Base-by-base conservation (phyloP, 2,888 invertebrate genomes). In the Epinotia ramella region DNA sequence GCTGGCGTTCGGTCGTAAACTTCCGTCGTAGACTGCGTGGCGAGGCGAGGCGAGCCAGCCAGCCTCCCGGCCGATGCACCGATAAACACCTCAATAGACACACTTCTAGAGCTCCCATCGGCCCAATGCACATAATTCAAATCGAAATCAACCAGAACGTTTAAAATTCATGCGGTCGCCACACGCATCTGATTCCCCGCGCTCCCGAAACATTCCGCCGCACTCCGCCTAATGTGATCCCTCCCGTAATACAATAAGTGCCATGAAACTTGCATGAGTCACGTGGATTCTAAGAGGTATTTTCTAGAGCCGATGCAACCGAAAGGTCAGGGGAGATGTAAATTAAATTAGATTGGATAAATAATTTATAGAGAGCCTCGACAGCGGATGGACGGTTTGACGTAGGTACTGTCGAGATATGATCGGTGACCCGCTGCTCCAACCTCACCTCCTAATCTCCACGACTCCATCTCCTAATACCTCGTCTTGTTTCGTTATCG, bases 341-440 rank as follows among this genome's bases (percentile, higher is more conserved):
- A 93, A 94, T 93, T 93, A 92, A 92, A 93, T 94, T 93, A 93
- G 91, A 91, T 90, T 90, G 88, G 88, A 93, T 91, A 91, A 92
- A 92, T 94, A 92, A 92, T 93, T 90, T 89, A 89, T 91, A 90
- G 89, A 87, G 75, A 75, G 80, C 84, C 89, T 88, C 90, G 92
- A 93, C 91, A 88, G 84, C 82, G 85, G 92, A 91, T 86, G 89
- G 92, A 92, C 92, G 92, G 90, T 82, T 93, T 93, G 94, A 93
- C 94, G 92, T 88, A 76, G 76, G 76, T 76, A 84, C 86, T 84
- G 84, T 84, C 82, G 83, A 89, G 93, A 93, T 93, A 93, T 89
- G 88, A 93, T 93, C 94, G 88, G 88, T 93, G 93, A 94, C 94
- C 94, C 92, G 89, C 87, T 86, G 90, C 82, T 86, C 86, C 86